These are phyloP conservation scores for Polyergus mexicanus DNA, from an alignment of 1,140 invertebrate genomes.

Conservation along the genomic window DNA sequence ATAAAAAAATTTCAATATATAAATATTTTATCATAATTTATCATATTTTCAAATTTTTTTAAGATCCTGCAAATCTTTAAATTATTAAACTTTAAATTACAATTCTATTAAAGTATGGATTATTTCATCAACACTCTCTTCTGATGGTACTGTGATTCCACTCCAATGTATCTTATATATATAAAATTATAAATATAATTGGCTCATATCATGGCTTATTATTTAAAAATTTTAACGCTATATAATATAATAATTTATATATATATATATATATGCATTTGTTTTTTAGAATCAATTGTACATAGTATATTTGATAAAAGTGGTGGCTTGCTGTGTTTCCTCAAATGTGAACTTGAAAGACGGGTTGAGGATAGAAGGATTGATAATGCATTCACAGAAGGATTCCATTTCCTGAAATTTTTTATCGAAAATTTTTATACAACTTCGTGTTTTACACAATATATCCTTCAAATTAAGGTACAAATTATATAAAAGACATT, in stretches of 20 bases:
- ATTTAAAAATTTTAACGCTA: not conserved
- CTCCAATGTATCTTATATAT: not conserved
- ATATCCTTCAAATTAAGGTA: constrained; percentile 73
- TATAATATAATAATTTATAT: not conserved
- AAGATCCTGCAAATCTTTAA: not conserved
- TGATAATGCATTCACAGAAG: constrained; percentile 63
- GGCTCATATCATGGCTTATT: not conserved
- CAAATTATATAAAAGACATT: not conserved
- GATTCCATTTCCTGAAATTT: constrained; percentile 72
- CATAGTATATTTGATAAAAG: constrained; percentile 69
- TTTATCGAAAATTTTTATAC: constrained; percentile 72
- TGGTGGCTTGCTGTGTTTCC: constrained; percentile 71
- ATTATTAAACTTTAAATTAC: not conserved
- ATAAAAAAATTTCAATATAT: not conserved
- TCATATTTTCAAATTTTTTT: not conserved
- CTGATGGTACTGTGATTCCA: not conserved
- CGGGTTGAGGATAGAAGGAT: not conserved
- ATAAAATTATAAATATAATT: not conserved
- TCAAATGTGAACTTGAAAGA: constrained; percentile 59
- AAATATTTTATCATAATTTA: not conserved
- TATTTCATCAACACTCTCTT: not conserved
- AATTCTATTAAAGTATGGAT: not conserved
- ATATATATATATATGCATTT: constrained; percentile 10
- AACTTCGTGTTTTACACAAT: constrained; percentile 62
- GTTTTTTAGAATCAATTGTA: constrained; percentile 70